Evolutionary conservation across 2,797 vertebrate genomes (phyloP).

Genomic region (Coccyzus lansbergi): DNA sequence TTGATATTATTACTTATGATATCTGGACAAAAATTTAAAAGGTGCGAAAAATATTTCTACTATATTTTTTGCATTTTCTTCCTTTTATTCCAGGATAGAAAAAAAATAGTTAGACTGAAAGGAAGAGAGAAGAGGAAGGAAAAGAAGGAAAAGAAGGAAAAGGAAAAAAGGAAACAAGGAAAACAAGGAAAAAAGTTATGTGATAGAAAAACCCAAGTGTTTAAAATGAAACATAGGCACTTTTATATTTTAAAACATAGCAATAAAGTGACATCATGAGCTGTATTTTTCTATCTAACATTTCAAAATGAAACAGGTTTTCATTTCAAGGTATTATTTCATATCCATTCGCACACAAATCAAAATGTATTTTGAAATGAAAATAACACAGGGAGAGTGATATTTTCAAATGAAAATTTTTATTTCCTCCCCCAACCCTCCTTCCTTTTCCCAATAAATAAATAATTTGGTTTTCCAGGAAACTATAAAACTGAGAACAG

Average conservation of each 20-base stretch:
- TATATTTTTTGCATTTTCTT: not conserved
- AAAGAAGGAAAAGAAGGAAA: no score
- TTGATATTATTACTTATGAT: not conserved
- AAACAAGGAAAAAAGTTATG: not conserved
- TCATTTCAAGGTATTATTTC: constrained; percentile 8
- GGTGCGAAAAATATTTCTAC: not conserved
- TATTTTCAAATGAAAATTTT: not conserved
- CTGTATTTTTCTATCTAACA: not conserved
- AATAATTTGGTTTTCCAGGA: constrained; percentile 22
- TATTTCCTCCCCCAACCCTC: not conserved
- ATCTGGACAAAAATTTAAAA: not conserved
- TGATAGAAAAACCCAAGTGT: not conserved
- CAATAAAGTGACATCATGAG: not conserved
- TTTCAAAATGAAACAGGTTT: constrained; percentile 50
- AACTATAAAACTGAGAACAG: not conserved
- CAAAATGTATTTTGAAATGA: not conserved
- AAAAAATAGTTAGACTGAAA: not conserved
- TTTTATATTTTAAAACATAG: not conserved
- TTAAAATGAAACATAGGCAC: not conserved
- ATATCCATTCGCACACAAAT: not conserved
- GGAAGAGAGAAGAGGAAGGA: not conserved
- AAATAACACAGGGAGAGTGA: not conserved
- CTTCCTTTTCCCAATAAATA: not conserved
- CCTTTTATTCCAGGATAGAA: not conserved
- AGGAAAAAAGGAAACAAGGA: no score